Evolutionary conservation across 2,888 invertebrate species (phyloP), one percentile per base, ranked within the genome.

Genomic region (Xiphydria camelus): DNA sequence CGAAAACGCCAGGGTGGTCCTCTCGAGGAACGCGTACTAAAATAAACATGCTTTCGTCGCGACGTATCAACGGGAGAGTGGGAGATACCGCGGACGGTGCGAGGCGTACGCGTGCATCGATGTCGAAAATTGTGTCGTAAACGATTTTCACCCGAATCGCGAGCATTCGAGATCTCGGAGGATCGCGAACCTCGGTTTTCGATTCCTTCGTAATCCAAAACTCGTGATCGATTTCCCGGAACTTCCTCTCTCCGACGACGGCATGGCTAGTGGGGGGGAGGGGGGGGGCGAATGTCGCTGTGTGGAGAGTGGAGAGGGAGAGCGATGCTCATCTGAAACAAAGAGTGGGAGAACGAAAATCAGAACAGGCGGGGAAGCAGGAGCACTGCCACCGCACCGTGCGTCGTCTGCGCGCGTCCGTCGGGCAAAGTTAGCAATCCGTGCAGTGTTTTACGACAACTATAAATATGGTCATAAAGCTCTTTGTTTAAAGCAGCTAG

Each of bases 401-500:
- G 45, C 49, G 25, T 49, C 41, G 48, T 41, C 32, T 42, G 51
- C 41, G 52, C n/a, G n/a, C 54, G 57, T 57, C 49, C 57, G 64
- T 58, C 50, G 59, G 59, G 60, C 62, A 66, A 68, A 67, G 66
- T 66, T 68, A 63, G 70, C 68, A 71, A 73, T 73, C 71, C 68
- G 66, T 61, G 64, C 66, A 68, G 69, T 69, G 67, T 72, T 73
- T 73, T 73, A 73, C 68, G 72, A 71, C 70, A 70, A 68, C 72
- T 71, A 73, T 73, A 73, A 73, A 73, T 73, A 70, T 68, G 68
- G 59, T 59, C 61, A 64, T 72, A 73, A 73, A 73, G 68, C 66
- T 71, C 70, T 72, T 68, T 64, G 70, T 68, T 70, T 69, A 68
- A 66, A 69, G 63, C 62, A 62, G 59, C 63, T 64, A 68, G 68